These are phyloP conservation scores for Heterodera schachtii DNA, from an alignment of 1,140 invertebrate species.

Conservation along the genomic window DNA sequence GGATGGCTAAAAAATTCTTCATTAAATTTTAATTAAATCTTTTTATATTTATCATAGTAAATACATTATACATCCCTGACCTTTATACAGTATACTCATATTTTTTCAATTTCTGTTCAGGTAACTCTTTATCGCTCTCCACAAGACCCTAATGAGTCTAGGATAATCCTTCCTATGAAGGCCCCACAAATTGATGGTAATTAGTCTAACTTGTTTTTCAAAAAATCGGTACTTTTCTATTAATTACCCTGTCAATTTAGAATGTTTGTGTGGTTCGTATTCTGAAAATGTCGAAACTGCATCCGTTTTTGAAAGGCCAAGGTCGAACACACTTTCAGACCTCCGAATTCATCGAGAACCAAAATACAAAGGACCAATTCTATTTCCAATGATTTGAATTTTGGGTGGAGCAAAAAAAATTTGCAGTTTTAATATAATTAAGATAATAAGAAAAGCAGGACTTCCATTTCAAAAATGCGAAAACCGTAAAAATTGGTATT, in stretches of 20 bases:
- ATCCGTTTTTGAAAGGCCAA: not conserved
- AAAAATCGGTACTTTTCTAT: not conserved
- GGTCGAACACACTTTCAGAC: not conserved
- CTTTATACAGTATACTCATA: too few relatives aligned
- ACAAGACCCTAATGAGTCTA: slow-evolving; percentile 4
- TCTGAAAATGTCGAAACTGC: not conserved
- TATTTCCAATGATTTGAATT: not conserved
- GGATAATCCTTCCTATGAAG: not conserved
- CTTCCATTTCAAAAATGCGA: too few relatives aligned
- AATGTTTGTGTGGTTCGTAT: not conserved
- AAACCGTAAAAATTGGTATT: too few relatives aligned
- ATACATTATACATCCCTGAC: too few relatives aligned
- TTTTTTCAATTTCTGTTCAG: slow-evolving; percentile 8
- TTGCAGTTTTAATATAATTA: too few relatives aligned
- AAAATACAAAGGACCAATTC: not conserved
- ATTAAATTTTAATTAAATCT: too few relatives aligned
- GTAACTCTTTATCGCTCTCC: not conserved
- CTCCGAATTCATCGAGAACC: not conserved
- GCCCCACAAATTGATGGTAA: not conserved
- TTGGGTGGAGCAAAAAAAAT: not conserved
- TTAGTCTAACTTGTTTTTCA: not conserved
- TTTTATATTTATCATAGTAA: too few relatives aligned
- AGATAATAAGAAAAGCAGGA: too few relatives aligned
- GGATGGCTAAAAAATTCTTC: too few relatives aligned
- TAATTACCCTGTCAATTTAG: not conserved